These are phyloP conservation scores for Procambarus virginalis DNA, from an alignment of 1,140 invertebrate genomes.

Conservation along the genomic window DNA sequence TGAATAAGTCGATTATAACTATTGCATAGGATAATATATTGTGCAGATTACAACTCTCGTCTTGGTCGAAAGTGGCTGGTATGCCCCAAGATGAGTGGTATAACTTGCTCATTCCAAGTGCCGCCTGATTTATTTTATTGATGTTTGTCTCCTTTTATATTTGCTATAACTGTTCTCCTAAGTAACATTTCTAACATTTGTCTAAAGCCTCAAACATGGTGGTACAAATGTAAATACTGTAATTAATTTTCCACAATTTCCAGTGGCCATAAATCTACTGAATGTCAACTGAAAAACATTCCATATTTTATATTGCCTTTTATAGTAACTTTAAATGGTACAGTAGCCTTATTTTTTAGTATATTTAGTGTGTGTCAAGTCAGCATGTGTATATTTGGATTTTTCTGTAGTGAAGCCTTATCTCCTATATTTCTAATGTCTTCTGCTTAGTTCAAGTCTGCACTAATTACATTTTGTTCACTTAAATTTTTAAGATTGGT, in stretches of 20 bases:
- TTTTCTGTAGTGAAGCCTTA: neutral
- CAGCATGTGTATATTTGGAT: neutral
- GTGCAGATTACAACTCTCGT: too few species aligned
- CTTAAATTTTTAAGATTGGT: too few species aligned
- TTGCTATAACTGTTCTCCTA: neutral
- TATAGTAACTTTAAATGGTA: neutral
- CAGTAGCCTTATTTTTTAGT: neutral
- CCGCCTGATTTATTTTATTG: neutral
- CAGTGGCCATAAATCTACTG: neutral
- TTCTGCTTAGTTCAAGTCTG: neutral
- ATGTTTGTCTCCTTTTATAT: neutral
- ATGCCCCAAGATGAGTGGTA: too few species aligned
- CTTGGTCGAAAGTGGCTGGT: too few species aligned
- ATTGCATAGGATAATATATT: too few species aligned
- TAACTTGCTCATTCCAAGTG: too few species aligned
- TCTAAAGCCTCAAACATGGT: constrained; percentile 26
- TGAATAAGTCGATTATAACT: too few species aligned
- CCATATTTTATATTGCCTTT: neutral
- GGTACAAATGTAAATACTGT: constrained; percentile 41
- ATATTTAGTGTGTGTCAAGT: neutral
- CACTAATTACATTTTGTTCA: neutral
- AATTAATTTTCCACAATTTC: neutral
- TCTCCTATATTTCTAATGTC: neutral
- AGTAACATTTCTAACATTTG: constrained; percentile 1
- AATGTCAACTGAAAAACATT: neutral